A percentile compares a stretch with the other conserved stretches of the same genome.
Conservation (phyloP, 1,140 invertebrate genomes). For the Magallana ariakensis region DNA sequence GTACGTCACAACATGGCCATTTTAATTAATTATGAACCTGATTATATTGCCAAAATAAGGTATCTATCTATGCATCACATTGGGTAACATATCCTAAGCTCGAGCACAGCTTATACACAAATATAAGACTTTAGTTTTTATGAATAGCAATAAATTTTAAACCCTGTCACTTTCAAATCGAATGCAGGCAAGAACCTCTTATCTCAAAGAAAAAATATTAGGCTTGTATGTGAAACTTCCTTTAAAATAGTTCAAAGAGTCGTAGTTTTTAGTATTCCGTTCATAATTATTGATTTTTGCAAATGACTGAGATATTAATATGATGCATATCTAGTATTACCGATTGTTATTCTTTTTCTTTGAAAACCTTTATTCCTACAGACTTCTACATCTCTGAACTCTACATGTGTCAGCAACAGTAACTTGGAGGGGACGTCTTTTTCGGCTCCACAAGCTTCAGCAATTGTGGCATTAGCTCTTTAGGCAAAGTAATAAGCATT, state of each 20-base stretch:
- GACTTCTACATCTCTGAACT: background rate
- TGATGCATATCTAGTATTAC: background rate
- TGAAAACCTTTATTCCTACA: background rate
- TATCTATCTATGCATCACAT: background rate
- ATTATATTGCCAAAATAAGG: background rate
- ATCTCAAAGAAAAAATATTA: too few species aligned
- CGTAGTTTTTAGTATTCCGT: too few species aligned
- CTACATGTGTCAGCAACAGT: background rate
- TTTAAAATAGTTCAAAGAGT: too few species aligned
- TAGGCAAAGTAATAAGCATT: background rate
- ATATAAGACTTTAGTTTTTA: background rate
- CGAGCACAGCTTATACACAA: background rate
- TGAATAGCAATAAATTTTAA: background rate
- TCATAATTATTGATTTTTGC: too few species aligned
- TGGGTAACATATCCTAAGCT: background rate
- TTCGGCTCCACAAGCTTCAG: conserved; percentile 13
- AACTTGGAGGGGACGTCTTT: conserved; percentile 12
- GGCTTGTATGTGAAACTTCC: too few species aligned
- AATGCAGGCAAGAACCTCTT: too few species aligned
- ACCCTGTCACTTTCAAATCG: too few species aligned
- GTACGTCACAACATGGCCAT: background rate
- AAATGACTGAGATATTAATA: too few species aligned
- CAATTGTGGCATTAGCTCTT: background rate
- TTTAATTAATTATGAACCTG: background rate
- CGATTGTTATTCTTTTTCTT: background rate